Conservation (phyloP, 2,797 vertebrate species). For the Huso huso region DNA sequence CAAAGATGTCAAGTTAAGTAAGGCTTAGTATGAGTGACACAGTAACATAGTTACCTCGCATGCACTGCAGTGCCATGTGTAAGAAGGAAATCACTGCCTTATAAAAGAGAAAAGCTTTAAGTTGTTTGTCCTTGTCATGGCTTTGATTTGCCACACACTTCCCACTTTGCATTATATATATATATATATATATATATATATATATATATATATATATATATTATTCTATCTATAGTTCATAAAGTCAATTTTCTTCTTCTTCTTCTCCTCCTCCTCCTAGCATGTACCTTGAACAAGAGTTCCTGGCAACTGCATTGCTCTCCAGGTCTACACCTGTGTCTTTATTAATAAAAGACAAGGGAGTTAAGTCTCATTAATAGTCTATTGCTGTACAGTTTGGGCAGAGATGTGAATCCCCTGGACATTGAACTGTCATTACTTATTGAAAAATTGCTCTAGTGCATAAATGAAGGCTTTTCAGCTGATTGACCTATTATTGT, state of each 20-base stretch:
- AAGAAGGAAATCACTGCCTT: too few relatives aligned
- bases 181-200: neutral
- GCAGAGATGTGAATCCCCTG: neutral
- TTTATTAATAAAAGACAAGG: constrained; percentile 1
- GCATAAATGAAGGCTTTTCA: neutral
- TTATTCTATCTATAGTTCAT: too few relatives aligned
- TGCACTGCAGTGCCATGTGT: neutral
- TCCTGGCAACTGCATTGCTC: neutral
- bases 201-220: too few relatives aligned
- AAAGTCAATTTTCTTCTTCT: too few relatives aligned
- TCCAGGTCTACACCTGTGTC: neutral
- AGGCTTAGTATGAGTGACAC: neutral
- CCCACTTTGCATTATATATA: neutral
- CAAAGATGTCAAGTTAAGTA: neutral
- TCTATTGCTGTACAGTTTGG: neutral
- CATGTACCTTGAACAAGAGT: too few relatives aligned
- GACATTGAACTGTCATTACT: neutral
- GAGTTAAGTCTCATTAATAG: neutral
- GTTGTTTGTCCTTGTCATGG: too few relatives aligned
- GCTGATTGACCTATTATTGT: neutral
- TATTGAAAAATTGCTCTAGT: neutral
- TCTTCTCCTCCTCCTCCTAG: too few relatives aligned
- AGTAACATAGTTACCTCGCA: neutral
- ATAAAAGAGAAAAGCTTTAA: neutral
- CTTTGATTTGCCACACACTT: neutral